phyloP scores from a whole-genome alignment of 2,797 vertebrate species.

The Crocidura indochinensis region DNA sequence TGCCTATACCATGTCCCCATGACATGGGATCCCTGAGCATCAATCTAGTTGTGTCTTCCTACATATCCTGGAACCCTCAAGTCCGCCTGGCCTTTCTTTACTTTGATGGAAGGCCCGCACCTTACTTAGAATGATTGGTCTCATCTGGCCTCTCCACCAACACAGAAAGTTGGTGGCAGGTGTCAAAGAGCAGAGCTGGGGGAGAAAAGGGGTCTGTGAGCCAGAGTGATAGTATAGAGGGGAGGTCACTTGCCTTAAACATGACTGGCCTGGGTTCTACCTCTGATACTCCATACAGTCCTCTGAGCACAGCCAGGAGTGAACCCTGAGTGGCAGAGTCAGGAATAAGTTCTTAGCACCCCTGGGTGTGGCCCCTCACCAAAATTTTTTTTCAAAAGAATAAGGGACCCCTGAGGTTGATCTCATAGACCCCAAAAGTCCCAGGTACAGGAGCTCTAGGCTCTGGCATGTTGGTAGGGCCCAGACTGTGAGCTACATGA shows the following conservation, averaged over 20 bases:
- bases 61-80: neutral
- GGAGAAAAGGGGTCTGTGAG: neutral
- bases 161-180: constrained; percentile 38
- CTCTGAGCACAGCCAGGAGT: too few species aligned
- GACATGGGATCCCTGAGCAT: constrained; percentile 13
- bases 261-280: too few species aligned
- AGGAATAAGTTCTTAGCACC: too few species aligned
- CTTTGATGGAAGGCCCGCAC: constrained; percentile 13
- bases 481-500: neutral
- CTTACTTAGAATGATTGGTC: neutral
- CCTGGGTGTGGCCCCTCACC: too few species aligned
- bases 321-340: too few species aligned
- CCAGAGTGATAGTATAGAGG: neutral
- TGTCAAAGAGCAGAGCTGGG: neutral
- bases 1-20: neutral
- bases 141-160: neutral
- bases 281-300: too few species aligned
- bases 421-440: neutral
- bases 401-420: neutral
- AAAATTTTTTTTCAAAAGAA: neutral
- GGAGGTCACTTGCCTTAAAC: too few species aligned
- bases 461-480: neutral
- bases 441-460: neutral
- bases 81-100: neutral
- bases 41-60: neutral